Base-by-base conservation (phyloP, 1,140 invertebrate genomes). In the Zophobas atratus region DNA sequence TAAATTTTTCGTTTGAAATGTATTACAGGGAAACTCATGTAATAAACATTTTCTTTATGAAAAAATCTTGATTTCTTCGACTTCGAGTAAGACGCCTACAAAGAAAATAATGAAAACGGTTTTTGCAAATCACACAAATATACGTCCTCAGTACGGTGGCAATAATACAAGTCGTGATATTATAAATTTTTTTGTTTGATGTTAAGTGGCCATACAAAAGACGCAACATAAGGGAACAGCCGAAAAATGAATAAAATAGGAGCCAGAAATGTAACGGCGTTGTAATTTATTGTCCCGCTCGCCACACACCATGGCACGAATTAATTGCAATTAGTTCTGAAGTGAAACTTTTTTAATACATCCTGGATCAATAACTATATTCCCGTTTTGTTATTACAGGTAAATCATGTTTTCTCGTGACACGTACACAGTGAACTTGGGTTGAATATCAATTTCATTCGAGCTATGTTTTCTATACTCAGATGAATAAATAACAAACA, bases 401-500 rank as follows among this genome's bases (percentile, higher is more conserved):
- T 73, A 73, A 73, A 73, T 73, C 36, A 49, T 46, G 56, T 73
- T 73, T 73, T 51, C 33, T 73, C 32, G 51, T 73, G 71, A 73
- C 71, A 55, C 71, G 71, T 56, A 56, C 38, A 67, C 48, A 55
- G 35, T 55, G 60, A 72, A 53, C 70, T 73, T 56, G 71, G 46
- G 51, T 38, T 32, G 71, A 73, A 73, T 73, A 73, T 73, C 71
- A 73, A 73, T 73, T 73, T 56, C 71, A 53, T 53, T 56, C 49
- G 20, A 38, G 38, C 71, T 73, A 73, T 73, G 48, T 73, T 73
- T 73, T 73, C 71, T 72, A 73, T 73, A 73, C 41, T 53, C 49
- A 73, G 71, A 73, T 73, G 71, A 73, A 73, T 73, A 73, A 73
- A 73, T 73, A 73, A 73, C 71, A 55, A 73, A 73, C 48, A 73